A percentile compares a stretch with the other conserved stretches of the same genome.
These are phyloP conservation scores for Neoitamus cyanurus DNA, from an alignment of 2,888 invertebrate genomes.

Conservation along the genomic window DNA sequence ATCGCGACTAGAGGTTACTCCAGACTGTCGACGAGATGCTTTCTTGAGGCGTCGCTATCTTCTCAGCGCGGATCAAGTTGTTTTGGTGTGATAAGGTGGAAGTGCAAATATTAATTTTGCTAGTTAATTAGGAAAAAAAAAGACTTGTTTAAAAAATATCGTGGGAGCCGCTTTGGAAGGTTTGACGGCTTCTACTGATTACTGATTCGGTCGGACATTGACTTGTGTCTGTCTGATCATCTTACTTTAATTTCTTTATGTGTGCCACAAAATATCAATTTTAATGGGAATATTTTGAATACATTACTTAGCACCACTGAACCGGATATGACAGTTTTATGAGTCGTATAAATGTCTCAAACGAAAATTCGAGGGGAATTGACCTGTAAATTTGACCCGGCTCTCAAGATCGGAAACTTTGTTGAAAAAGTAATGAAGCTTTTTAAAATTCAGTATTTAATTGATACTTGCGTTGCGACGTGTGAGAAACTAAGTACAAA, in stretches of 20 bases:
- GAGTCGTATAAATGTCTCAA: neutral
- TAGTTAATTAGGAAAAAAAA: neutral
- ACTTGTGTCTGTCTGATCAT: neutral
- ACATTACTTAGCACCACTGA: neutral
- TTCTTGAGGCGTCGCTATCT: neutral
- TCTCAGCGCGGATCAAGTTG: neutral
- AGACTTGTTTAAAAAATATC: neutral
- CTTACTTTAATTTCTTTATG: neutral
- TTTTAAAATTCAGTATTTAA: too few species aligned
- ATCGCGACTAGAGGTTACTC: neutral
- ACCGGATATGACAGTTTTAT: neutral
- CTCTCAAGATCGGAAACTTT: neutral
- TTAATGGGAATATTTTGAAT: neutral
- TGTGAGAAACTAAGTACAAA: too few species aligned
- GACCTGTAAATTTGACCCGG: neutral
- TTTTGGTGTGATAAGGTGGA: neutral
- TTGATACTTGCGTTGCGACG: too few species aligned
- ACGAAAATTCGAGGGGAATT: neutral
- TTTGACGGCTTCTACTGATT: neutral
- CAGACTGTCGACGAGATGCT: neutral
- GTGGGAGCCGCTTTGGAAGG: neutral
- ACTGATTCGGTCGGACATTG: neutral
- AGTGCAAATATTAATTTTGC: neutral
- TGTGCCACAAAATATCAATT: neutral
- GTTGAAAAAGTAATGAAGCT: neutral